Evolutionary conservation across 2,888 invertebrate genomes (phyloP), one percentile per base, ranked within the genome.

Genomic region (Nomada hirtipes): DNA sequence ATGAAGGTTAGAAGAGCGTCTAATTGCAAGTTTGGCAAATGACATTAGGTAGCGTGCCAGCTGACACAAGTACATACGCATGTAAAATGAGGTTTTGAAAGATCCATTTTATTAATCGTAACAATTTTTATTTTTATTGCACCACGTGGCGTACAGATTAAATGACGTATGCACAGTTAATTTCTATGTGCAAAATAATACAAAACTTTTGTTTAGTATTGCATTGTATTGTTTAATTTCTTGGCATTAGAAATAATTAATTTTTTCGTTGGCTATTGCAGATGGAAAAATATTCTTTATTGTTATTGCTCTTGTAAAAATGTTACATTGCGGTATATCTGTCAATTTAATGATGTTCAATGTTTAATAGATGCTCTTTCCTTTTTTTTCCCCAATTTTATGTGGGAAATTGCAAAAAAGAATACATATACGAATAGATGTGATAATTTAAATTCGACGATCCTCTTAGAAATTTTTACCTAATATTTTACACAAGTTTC

Each of bases 121-220:
- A 79, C 79, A 78, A 71, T 78, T 78, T 13, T 47, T 60, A 78
- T 78, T 78, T 78, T 79, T 79, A 18, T 42, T 23, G 59, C 53
- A 36, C 55, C 53, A 78, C 47, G 44, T 71, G n/a, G 44, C 13
- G 44, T 79, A 44, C 18, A 75, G 57, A 26, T 80, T 61, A 57
- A 52, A 29, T 79, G 63, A 80, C 44, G 23, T 67, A 13, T n/a
- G 3, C 4, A 42, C n/a, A 18, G 42, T 36, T 26, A 50, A 50
- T 20, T 26, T 23, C 42, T 78, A 60, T 4, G 47, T 26, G 20
- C 36, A 60, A 57, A 57, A 64, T 50, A 50, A 63, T 77, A 60
- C 0, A 77, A 63, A 63, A 68, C 50, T 78, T 69, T 65, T 50
- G 13, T 63, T 15, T 18, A n/a, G 18, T 47, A 57, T 69, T 26